A percentile compares a stretch with the other conserved stretches of the same genome.
These are phyloP conservation scores for Potamarius usumacintae DNA, from an alignment of 2,113 vertebrate genomes.

Conservation along the genomic window DNA sequence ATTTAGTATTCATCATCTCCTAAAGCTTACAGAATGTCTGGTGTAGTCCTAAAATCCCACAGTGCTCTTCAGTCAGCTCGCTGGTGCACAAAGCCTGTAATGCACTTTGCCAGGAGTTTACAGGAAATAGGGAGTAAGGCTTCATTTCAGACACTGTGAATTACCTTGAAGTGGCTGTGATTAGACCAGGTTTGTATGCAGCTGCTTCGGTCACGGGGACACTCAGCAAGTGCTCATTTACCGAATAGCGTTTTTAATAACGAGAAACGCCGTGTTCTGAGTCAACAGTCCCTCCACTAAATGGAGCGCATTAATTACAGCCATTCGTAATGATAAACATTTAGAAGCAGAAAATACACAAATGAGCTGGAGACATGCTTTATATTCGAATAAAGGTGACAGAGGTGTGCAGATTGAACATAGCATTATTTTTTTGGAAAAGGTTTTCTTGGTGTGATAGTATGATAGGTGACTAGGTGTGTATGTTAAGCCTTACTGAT, in stretches of 20 bases:
- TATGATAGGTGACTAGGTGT: slow-evolving; percentile 11
- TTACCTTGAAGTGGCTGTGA: slow-evolving; percentile 23
- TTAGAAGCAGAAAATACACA: background rate
- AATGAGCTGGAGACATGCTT: background rate
- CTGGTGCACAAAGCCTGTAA: slow-evolving; percentile 1
- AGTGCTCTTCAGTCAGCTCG: background rate
- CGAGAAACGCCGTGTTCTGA: background rate
- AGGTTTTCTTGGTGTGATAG: slow-evolving; percentile 71
- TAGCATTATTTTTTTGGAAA: slow-evolving; percentile 68
- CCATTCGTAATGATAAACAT: slow-evolving; percentile 3
- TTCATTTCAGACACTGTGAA: slow-evolving; percentile 3
- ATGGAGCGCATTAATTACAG: slow-evolving; percentile 9
- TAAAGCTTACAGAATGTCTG: background rate
- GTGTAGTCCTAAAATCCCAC: background rate
- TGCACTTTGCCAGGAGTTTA: slow-evolving; percentile 12
- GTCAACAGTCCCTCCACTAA: background rate
- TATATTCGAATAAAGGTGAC: background rate
- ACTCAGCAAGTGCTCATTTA: background rate
- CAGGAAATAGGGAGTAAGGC: background rate
- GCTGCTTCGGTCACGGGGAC: background rate
- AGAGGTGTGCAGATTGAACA: slow-evolving; percentile 11
- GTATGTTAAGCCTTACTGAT: background rate
- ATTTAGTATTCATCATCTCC: background rate
- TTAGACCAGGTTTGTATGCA: slow-evolving; percentile 10
- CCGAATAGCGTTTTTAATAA: slow-evolving; percentile 1